These are phyloP conservation scores for Coptotermes formosanus DNA, from an alignment of 1,140 invertebrate species.

Conservation along the genomic window DNA sequence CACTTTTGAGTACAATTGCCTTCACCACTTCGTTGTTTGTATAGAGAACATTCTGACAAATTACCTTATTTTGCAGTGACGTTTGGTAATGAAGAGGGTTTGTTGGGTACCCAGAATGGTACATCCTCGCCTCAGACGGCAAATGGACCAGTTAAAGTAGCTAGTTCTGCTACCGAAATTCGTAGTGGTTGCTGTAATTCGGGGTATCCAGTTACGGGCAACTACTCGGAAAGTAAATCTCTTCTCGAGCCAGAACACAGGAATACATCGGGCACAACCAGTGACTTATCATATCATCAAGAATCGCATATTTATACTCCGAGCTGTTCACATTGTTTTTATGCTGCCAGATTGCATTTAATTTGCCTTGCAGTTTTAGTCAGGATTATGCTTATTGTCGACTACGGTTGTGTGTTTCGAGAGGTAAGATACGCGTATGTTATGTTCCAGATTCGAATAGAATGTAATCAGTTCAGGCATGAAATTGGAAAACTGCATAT, in stretches of 20 bases:
- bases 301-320: neutral
- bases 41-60: too few species aligned
- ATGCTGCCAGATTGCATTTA: neutral
- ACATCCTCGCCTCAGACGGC: neutral
- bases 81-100: neutral
- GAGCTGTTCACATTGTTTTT: neutral
- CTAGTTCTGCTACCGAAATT: neutral
- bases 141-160: neutral
- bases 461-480: too few species aligned
- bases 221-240: neutral
- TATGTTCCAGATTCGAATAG: neutral
- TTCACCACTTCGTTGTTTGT: too few species aligned
- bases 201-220: neutral
- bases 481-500: too few species aligned
- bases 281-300: neutral
- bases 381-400: too few species aligned
- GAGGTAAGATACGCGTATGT: conserved; percentile 17
- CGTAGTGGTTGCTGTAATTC: neutral
- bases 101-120: neutral
- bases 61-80: neutral
- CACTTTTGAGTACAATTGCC: too few species aligned
- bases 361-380: conserved; percentile 7
- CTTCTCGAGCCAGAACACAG: neutral
- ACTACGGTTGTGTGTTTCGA: conserved; percentile 10
- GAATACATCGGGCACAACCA: neutral